Evolutionary conservation across 2,797 vertebrate genomes (phyloP), one percentile per base, ranked within the genome.

Genomic region (Sparidentex hasta): DNA sequence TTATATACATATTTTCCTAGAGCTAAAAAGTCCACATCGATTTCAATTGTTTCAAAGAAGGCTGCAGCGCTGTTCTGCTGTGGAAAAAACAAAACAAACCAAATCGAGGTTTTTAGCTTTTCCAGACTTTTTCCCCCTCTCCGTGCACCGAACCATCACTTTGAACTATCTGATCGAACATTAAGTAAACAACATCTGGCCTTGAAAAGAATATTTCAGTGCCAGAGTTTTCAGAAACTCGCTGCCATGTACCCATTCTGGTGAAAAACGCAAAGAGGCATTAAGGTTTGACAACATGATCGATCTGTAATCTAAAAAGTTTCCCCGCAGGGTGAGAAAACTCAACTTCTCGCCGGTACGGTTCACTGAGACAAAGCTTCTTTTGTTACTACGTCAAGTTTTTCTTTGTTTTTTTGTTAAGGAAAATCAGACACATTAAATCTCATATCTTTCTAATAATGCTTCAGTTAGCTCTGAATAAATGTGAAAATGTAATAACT

Each of bases 401-500:
- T 33, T 33, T 33, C 5, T 33, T 33, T 33, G 7, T 33, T 33
- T 33, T 33, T 29, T n/a, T n/a, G n/a, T n/a, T 7, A 33, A 8
- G 33, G 33, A 58, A 55, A 48, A 3, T 63, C n/a, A 52, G 29
- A 64, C 12, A 59, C 21, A n/a, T 27, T 50, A 18, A 17, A 11
- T 7, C 23, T 55, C 25, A 9, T 17, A 17, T 17, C 46, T 33
- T 8, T 33, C 7, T 33, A 7, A 8, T 33, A 33, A 33, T 33
- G 17, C 48, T 20, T 20, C 9, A 50, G 5, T 50, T 11, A 33
- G 21, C 52, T 55, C 23, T 25, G 2, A 9, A 61, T 61, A 44
- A 64, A 76, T n/a, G 11, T 33, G 23, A 27, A 51, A 33, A 11
- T 8, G 1, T 65, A 41, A 76, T 80, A 57, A 72, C 75, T 67